Evolutionary conservation across 2,888 invertebrate genomes (phyloP).

Genomic region (Tenthredo scrophulariae): DNA sequence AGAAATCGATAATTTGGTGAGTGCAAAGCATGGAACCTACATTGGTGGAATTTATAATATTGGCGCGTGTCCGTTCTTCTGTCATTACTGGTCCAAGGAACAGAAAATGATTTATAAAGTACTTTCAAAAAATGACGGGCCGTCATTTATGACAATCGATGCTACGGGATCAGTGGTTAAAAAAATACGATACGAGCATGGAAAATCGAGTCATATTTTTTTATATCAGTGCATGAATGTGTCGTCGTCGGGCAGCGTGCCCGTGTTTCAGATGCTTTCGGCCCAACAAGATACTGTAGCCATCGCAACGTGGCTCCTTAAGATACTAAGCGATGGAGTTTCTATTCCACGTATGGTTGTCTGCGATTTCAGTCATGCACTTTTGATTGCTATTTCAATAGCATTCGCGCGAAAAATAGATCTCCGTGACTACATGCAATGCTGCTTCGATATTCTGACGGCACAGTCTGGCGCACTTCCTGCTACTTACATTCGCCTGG

Average conservation of each 20-base stretch:
- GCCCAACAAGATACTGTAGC: conserved; percentile 1
- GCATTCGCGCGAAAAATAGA: not conserved
- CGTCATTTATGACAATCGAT: not conserved
- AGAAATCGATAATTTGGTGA: no score
- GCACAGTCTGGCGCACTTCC: not conserved
- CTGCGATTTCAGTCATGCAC: not conserved
- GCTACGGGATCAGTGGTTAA: not conserved
- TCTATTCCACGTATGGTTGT: not conserved
- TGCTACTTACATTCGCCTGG: no score
- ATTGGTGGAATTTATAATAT: not conserved
- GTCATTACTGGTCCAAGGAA: conserved; percentile 1
- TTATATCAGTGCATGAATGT: not conserved
- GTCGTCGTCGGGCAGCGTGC: not conserved
- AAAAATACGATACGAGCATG: not conserved
- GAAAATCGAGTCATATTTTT: not conserved
- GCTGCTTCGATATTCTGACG: not conserved
- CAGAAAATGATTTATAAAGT: not conserved
- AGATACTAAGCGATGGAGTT: not conserved
- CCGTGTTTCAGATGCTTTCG: conserved; percentile 5
- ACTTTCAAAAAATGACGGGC: not conserved
- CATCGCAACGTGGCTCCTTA: not conserved
- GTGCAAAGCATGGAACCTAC: not conserved
- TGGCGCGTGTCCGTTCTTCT: not conserved
- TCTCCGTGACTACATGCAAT: not conserved
- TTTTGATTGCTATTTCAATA: conserved; percentile 1